Evolutionary conservation across 1,140 invertebrate species (phyloP).

Genomic region (Drusus annulatus): DNA sequence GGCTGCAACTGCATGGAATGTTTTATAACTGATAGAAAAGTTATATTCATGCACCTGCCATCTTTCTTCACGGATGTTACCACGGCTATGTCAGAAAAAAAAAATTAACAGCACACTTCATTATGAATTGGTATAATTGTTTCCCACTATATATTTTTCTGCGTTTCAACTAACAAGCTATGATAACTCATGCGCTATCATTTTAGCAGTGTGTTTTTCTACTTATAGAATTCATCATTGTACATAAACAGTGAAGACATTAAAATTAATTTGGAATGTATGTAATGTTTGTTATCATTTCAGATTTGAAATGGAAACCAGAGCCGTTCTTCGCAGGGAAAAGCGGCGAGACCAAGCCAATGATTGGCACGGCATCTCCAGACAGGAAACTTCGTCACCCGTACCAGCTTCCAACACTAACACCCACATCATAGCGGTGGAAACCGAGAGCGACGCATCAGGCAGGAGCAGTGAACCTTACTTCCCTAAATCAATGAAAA

Average conservation of each 20-base stretch:
- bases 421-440: conserved; percentile 10
- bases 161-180: too few relatives aligned
- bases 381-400: conserved; percentile 47
- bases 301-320: conserved; percentile 81
- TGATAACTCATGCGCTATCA: too few relatives aligned
- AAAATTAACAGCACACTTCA: too few relatives aligned
- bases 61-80: too few relatives aligned
- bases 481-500: conserved; percentile 30
- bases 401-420: conserved; percentile 2
- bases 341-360: conserved; percentile 47
- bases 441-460: conserved; percentile 59
- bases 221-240: too few relatives aligned
- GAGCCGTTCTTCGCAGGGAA: conserved; percentile 75
- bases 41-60: too few relatives aligned
- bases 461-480: conserved; percentile 60
- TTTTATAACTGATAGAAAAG: too few relatives aligned
- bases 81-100: too few relatives aligned
- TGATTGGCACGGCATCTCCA: conserved; percentile 48
- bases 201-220: too few relatives aligned
- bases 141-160: too few relatives aligned
- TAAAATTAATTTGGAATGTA: neutral
- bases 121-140: too few relatives aligned
- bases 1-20: too few relatives aligned
- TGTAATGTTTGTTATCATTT: conserved; percentile 63
- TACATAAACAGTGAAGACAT: neutral